Conservation (phyloP, 2,888 invertebrate genomes). For the Drosophila longiperda region DNA sequence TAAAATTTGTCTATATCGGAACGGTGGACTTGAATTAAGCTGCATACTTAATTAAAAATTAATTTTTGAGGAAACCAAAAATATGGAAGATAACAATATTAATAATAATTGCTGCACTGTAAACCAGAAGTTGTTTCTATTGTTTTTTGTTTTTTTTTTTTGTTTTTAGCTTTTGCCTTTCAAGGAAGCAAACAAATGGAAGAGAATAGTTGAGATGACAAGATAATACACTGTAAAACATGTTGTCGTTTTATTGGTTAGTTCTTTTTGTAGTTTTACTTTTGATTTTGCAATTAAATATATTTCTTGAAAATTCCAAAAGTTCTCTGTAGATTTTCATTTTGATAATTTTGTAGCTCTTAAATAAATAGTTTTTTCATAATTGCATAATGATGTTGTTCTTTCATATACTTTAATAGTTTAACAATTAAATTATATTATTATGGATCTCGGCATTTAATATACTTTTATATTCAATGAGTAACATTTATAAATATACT, state of each 20-base stretch:
- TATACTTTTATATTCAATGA: slow-evolving; percentile 31
- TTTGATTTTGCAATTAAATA: slow-evolving; percentile 20
- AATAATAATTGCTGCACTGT: slow-evolving; percentile 5
- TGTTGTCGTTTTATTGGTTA: background rate
- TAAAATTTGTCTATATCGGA: slow-evolving; percentile 44
- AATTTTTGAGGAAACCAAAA: slow-evolving; percentile 37
- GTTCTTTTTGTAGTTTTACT: background rate
- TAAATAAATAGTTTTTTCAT: slow-evolving; percentile 25
- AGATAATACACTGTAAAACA: slow-evolving; percentile 23
- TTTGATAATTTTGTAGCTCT: slow-evolving; percentile 35
- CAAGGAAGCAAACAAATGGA: background rate
- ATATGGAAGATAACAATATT: slow-evolving; percentile 16
- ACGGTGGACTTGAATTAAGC: slow-evolving; percentile 65
- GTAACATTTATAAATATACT: slow-evolving; percentile 8
- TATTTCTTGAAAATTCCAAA: slow-evolving; percentile 12
- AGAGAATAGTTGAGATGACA: slow-evolving; percentile 28
- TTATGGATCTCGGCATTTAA: slow-evolving; percentile 44
- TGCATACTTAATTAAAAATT: slow-evolving; percentile 14
- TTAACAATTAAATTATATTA: slow-evolving; percentile 28
- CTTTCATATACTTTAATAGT: slow-evolving; percentile 23
- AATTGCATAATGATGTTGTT: slow-evolving; percentile 9
- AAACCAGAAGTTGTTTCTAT: slow-evolving; percentile 15
- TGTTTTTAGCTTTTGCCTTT: background rate
- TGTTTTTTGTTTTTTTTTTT: background rate
- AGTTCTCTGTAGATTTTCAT: slow-evolving; percentile 24